These are phyloP conservation scores for Ammodytes dubius DNA, from an alignment of 2,113 vertebrate species.

Conservation along the genomic window DNA sequence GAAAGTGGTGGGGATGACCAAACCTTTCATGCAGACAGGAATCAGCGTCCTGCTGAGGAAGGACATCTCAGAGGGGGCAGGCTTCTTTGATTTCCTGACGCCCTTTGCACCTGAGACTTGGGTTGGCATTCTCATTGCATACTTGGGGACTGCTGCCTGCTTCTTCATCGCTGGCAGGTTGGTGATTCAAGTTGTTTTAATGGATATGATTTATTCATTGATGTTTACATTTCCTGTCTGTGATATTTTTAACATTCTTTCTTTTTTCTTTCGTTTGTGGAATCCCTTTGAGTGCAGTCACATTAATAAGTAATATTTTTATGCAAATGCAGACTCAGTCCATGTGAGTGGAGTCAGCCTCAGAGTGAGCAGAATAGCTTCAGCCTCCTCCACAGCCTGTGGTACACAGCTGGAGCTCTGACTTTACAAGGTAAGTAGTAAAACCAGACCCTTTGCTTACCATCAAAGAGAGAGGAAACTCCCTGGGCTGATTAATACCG, in stretches of 20 bases:
- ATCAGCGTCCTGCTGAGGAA: slow-evolving; percentile 91
- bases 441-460: background rate
- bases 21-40: slow-evolving; percentile 91
- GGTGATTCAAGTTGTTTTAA: slow-evolving; percentile 7
- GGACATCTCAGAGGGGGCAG: slow-evolving; percentile 81
- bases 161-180: slow-evolving; percentile 89
- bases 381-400: slow-evolving; percentile 89
- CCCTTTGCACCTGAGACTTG: slow-evolving; percentile 91
- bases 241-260: background rate
- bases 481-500: background rate
- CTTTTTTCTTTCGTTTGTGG: background rate
- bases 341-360: slow-evolving; percentile 90
- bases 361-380: slow-evolving; percentile 86
- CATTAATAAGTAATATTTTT: slow-evolving; percentile 16
- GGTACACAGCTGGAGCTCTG: slow-evolving; percentile 89
- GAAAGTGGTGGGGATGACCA: slow-evolving; percentile 89
- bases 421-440: slow-evolving; percentile 88
- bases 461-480: background rate
- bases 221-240: background rate
- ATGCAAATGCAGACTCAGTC: slow-evolving; percentile 86
- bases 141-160: slow-evolving; percentile 88
- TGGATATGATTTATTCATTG: background rate
- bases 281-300: slow-evolving; percentile 4
- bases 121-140: slow-evolving; percentile 88
- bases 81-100: slow-evolving; percentile 88